Evolutionary conservation across 2,888 invertebrate species (phyloP).

Genomic region (Agriopis marginaria): DNA sequence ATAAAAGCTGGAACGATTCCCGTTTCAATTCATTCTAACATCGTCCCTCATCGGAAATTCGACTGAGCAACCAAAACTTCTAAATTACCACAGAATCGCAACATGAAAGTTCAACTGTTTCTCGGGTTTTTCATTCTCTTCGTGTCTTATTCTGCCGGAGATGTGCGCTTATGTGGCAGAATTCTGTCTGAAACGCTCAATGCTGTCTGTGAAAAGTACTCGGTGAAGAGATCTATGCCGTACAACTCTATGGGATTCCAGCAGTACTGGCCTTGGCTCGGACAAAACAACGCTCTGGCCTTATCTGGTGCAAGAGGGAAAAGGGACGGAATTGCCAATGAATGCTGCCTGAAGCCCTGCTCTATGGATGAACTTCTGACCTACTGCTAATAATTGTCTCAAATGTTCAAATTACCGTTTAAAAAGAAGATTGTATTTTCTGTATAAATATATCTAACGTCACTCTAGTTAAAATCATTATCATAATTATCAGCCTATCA

Average conservation of each 20-base stretch:
- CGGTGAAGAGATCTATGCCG: conserved; percentile 31
- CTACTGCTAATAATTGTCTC: conserved; percentile 21
- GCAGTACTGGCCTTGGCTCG: conserved; percentile 33
- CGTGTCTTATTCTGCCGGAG: conserved; percentile 18
- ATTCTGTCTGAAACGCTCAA: conserved; percentile 31
- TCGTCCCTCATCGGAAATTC: conserved; percentile 25
- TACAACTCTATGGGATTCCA: conserved; percentile 30
- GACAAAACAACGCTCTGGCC: conserved; percentile 30
- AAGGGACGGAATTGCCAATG: conserved; percentile 34
- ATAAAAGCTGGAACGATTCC: conserved; percentile 30
- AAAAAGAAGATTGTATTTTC: too few relatives aligned
- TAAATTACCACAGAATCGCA: neutral
- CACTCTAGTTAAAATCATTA: neutral
- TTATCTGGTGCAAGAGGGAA: conserved; percentile 33
- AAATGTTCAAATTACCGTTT: too few relatives aligned
- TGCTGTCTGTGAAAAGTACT: conserved; percentile 25
- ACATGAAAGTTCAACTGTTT: conserved; percentile 36
- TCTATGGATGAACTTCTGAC: conserved; percentile 30
- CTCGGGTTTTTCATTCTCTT: conserved; percentile 21
- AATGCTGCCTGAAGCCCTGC: conserved; percentile 41
- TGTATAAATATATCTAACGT: neutral
- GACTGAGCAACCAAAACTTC: conserved; percentile 7
- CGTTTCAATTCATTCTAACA: conserved; percentile 31
- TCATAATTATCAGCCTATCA: too few relatives aligned
- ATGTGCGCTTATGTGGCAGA: conserved; percentile 33